phyloP scores from a whole-genome alignment of 2,888 invertebrate species.

The Dolichopus griseipennis region DNA sequence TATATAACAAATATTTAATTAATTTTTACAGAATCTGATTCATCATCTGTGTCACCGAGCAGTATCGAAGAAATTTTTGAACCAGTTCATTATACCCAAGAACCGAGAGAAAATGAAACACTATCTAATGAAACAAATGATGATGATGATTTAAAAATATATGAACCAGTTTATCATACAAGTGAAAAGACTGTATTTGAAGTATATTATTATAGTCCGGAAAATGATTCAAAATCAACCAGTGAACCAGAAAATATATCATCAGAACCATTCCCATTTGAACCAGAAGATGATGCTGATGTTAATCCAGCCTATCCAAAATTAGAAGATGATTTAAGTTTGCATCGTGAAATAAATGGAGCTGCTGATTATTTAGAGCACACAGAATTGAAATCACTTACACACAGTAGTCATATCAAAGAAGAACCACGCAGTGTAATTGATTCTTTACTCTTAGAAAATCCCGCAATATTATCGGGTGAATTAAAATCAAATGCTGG shows the following conservation, averaged over 20 bases:
- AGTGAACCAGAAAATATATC: slow-evolving; percentile 12
- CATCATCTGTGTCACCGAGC: not conserved
- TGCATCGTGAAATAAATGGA: slow-evolving; percentile 4
- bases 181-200: slow-evolving; percentile 7
- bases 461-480: not conserved
- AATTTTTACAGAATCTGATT: not conserved
- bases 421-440: slow-evolving; percentile 10
- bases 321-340: slow-evolving; percentile 46
- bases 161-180: slow-evolving; percentile 16
- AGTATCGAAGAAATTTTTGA: not conserved
- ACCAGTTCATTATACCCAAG: not conserved
- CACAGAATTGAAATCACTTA: not conserved
- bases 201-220: not conserved
- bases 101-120: not conserved
- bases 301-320: slow-evolving; percentile 49
- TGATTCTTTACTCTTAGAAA: not conserved
- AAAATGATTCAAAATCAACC: slow-evolving; percentile 14
- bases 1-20: not conserved
- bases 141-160: slow-evolving; percentile 1
- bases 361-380: not conserved
- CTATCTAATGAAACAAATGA: not conserved
- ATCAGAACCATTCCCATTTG: slow-evolving; percentile 17
- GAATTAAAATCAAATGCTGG: not conserved
- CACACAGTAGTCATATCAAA: not conserved
- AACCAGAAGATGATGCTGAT: slow-evolving; percentile 34